Evolutionary conservation across 2,113 vertebrate genomes (phyloP).

Genomic region (Sturnira hondurensis): DNA sequence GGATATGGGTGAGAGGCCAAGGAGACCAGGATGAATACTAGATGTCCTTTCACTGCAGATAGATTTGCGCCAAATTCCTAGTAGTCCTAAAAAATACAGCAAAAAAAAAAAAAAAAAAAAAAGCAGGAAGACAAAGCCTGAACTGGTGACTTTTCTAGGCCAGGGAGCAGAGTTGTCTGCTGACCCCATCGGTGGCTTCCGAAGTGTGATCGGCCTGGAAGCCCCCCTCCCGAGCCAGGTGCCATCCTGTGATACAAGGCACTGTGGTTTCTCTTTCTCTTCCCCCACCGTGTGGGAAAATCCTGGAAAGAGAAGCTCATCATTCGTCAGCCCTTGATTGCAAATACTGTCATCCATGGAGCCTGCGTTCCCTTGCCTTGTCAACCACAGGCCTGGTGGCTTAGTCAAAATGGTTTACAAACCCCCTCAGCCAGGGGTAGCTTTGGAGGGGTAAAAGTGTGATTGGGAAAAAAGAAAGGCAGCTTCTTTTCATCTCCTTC

Average conservation of each 20-base stretch:
- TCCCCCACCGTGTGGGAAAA: background rate
- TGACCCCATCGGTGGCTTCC: background rate
- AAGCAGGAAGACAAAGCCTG: background rate
- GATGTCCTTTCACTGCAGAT: background rate
- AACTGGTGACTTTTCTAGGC: background rate
- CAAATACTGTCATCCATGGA: background rate
- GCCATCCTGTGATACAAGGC: background rate
- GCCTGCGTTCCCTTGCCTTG: background rate
- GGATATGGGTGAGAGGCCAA: background rate
- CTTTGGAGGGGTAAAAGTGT: constrained; percentile 21
- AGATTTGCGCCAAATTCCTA: background rate
- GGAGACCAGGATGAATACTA: background rate
- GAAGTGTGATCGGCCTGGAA: background rate
- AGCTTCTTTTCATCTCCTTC: background rate
- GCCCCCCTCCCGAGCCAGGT: background rate
- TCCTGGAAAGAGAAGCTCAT: background rate
- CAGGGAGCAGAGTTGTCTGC: background rate
- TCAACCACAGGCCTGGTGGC: background rate
- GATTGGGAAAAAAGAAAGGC: background rate
- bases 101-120: background rate
- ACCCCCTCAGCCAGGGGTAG: background rate
- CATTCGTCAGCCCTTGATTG: background rate
- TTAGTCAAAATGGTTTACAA: constrained; percentile 18
- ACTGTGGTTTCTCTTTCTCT: background rate
- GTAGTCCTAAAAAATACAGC: background rate